Evolutionary conservation across 2,797 vertebrate species (phyloP).

Genomic region (Phrynocephalus forsythii): DNA sequence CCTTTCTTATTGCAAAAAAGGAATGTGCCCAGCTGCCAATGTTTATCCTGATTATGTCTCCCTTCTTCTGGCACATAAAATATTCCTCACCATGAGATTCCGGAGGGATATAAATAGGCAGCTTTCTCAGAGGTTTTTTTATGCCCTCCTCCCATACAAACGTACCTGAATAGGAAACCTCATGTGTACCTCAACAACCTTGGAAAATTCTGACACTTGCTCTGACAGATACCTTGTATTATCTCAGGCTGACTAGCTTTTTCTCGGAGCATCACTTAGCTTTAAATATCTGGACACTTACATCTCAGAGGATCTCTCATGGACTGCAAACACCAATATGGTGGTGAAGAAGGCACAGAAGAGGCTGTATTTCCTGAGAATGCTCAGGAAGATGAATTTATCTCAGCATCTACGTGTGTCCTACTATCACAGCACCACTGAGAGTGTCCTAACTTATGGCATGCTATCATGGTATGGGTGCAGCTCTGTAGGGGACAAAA

Average conservation of each 20-base stretch:
- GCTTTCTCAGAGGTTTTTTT: background rate
- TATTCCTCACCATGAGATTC: constrained; percentile 33
- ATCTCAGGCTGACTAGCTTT: constrained; percentile 3
- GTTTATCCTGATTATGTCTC: constrained; percentile 35
- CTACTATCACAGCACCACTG: too few relatives aligned
- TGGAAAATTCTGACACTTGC: constrained; percentile 2
- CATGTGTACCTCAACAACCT: background rate
- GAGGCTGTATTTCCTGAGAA: too few relatives aligned
- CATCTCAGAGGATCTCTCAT: too few relatives aligned
- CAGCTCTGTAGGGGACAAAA: too few relatives aligned
- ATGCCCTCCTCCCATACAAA: constrained; percentile 14
- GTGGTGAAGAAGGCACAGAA: too few relatives aligned
- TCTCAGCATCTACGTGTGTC: too few relatives aligned
- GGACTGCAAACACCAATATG: too few relatives aligned
- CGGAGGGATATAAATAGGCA: constrained; percentile 34
- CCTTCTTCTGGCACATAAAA: constrained; percentile 16
- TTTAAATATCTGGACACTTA: background rate
- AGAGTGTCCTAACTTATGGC: too few relatives aligned
- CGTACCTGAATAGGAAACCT: constrained; percentile 10
- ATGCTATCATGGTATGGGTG: too few relatives aligned
- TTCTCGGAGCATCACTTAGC: background rate
- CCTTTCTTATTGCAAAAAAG: background rate
- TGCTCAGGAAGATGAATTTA: too few relatives aligned
- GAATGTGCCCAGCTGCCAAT: constrained; percentile 8
- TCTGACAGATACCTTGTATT: constrained; percentile 17